These are phyloP conservation scores for Lasaia peninsularis DNA, from an alignment of 1,140 invertebrate genomes.

Conservation along the genomic window DNA sequence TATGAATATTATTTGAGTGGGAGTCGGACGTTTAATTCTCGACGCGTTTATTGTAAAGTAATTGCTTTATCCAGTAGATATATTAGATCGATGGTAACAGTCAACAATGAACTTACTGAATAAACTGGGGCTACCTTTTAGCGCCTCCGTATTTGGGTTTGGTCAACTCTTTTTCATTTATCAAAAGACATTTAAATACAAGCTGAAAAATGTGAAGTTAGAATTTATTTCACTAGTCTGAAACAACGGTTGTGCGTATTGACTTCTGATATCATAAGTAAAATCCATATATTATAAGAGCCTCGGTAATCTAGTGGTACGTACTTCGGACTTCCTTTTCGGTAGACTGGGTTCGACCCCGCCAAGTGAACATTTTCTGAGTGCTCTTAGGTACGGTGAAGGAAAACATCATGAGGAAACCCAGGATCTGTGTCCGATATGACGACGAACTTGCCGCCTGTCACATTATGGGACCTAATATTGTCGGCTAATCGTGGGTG, in stretches of 20 bases:
- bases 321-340: no score
- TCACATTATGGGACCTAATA: no score
- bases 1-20: neutral
- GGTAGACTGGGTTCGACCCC: no score
- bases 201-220: neutral
- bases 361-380: no score
- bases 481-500: no score
- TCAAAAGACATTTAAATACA: neutral
- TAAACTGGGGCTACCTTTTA: constrained; percentile 1
- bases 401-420: no score
- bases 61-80: neutral
- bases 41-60: no score
- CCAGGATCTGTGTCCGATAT: no score
- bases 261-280: neutral
- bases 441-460: no score
- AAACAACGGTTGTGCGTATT: neutral
- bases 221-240: neutral
- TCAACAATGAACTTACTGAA: constrained; percentile 4
- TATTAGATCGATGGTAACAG: neutral
- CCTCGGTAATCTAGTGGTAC: no score
- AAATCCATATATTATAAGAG: no score
- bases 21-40: neutral
- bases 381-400: no score
- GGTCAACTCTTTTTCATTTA: neutral
- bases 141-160: constrained; percentile 8